These are phyloP conservation scores for Saxidomus purpurata DNA, from an alignment of 1,140 invertebrate species.

Conservation along the genomic window DNA sequence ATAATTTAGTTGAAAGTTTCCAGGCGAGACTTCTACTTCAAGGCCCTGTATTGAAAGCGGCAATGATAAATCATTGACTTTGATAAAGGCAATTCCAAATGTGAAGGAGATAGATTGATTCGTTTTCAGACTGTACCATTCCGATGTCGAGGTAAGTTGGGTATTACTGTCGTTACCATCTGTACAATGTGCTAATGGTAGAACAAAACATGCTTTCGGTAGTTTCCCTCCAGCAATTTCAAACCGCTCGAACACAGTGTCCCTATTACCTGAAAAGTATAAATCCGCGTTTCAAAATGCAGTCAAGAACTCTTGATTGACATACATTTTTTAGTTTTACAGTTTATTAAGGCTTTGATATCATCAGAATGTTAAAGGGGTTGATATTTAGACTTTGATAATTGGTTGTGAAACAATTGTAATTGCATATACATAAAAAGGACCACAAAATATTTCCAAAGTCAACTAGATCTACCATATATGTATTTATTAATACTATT, in stretches of 20 bases:
- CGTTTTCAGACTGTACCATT: not conserved
- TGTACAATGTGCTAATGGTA: constrained; percentile 5
- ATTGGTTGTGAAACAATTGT: too few species aligned
- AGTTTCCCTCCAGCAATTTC: not conserved
- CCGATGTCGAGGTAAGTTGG: not conserved
- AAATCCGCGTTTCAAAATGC: too few species aligned
- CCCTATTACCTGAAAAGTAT: not conserved
- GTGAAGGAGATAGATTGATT: not conserved
- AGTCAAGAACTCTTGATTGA: too few species aligned
- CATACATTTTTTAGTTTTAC: too few species aligned
- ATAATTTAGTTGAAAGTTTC: not conserved
- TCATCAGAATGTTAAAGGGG: too few species aligned
- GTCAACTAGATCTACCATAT: too few species aligned
- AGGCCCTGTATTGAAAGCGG: not conserved
- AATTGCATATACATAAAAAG: too few species aligned
- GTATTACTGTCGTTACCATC: not conserved
- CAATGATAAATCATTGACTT: not conserved
- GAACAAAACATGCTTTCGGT: not conserved
- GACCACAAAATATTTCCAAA: too few species aligned
- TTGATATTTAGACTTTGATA: too few species aligned
- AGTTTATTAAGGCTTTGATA: too few species aligned
- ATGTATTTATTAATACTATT: too few species aligned
- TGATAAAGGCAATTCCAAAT: constrained; percentile 1
- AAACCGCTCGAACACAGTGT: not conserved
- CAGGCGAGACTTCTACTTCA: not conserved